Evolutionary conservation across 2,113 vertebrate genomes (phyloP), one percentile per base, ranked within the genome.

Genomic region (Pelmatolapia mariae): DNA sequence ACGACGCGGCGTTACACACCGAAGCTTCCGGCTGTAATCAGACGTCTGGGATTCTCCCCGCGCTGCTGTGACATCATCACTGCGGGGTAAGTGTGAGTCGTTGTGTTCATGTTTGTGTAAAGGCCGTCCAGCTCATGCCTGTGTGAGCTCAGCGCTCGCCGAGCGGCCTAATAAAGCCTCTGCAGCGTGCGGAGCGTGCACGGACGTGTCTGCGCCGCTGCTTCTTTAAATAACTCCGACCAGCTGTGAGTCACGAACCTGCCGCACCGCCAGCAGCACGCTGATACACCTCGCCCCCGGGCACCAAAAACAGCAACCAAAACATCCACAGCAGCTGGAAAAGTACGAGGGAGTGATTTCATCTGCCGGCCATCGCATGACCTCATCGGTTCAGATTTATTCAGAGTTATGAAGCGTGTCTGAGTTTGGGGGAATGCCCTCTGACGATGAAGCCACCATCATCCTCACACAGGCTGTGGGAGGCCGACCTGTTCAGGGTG

Each of bases 21-120:
- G 3, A 82, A 71, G 66, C 61, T 86, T 91, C 87, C 86, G 47
- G 87, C 68, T 88, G 52, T 78, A 59, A 86, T 86, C 89, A 93
- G 52, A 91, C 56, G 92, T 92, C 92, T 93, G 91, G 89, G 92
- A 92, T 92, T 92, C 91, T 91, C 93, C 92, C 88, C 38, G 7
- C 18, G 29, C 71, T 52, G 85, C 40, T 78, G 29, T 91, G 87
- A 93, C 87, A 66, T 92, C 92, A 90, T 45, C 85, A 66, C 84
- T 57, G 33, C 43, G 24, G 82, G 84, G 81, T 59, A 81, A 50
- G 56, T 31, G 81, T 54, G 80, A 78, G 80, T 86, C 43, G 81
- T 4, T 50, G 29, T 33, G 54, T 7, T 53, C 31, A 50, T 19
- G 71, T 38, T 57, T 80, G 4, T 76, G 16, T 61, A 6, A 45